A percentile compares a stretch with the other conserved stretches of the same genome.
These are phyloP conservation scores for Ceryle rudis DNA, from an alignment of 2,797 vertebrate species.

Conservation along the genomic window DNA sequence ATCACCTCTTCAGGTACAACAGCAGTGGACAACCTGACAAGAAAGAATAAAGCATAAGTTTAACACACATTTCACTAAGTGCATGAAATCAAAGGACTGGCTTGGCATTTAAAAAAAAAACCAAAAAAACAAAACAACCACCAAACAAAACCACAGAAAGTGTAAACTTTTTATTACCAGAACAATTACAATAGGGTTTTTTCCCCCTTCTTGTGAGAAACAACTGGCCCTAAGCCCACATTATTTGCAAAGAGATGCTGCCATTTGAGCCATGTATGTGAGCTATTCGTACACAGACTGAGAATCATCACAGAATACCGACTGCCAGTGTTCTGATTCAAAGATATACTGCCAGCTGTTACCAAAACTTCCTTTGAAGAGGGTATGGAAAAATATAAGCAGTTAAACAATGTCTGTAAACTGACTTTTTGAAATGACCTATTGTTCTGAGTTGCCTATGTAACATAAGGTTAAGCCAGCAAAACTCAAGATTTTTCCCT, in stretches of 20 bases:
- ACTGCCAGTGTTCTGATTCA: background rate
- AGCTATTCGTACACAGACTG: background rate
- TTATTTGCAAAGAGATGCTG: background rate
- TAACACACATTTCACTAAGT: background rate
- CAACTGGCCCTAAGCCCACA: background rate
- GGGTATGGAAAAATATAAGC: background rate
- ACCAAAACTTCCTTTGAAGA: background rate
- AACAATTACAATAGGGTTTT: background rate
- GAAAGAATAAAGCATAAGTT: background rate
- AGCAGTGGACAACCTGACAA: background rate
- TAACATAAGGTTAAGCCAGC: background rate
- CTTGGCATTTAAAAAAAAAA: background rate
- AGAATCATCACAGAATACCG: background rate
- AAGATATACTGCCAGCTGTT: background rate
- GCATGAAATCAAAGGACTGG: background rate
- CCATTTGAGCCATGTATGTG: accelerated
- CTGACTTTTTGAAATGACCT: background rate
- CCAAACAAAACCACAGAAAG: background rate
- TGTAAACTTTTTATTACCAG: no score
- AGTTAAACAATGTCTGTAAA: background rate
- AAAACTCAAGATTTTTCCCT: background rate
- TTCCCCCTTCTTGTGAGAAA: background rate
- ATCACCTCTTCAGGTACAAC: background rate
- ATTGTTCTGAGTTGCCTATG: accelerated
- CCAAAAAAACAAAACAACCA: background rate